Evolutionary conservation across 2,888 invertebrate genomes (phyloP), one percentile per base, ranked within the genome.

Genomic region (Drosophila kanekoi): DNA sequence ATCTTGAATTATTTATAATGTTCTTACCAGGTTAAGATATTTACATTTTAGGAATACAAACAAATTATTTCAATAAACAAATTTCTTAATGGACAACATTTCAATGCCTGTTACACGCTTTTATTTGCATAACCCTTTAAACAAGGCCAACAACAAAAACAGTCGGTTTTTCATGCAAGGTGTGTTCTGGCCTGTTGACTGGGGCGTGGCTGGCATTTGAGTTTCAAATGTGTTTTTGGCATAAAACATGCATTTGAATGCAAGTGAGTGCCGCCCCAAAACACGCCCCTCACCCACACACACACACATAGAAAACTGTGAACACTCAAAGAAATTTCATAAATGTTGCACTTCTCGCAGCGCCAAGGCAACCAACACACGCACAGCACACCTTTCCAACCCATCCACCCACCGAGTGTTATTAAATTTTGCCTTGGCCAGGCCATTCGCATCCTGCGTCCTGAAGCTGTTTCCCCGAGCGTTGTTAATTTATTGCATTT

Each of bases 401-500:
- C 28, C 28, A 28, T 28, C 28, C 28, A 8, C 9, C 44, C 32
- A 6, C 13, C 14, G 35, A 57, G 33, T 60, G 75, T 71, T 79
- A 72, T 75, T 77, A 70, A 65, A 66, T 68, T 71, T 82, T 51
- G 60, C 65, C 64, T 56, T 76, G 58, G 16, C 52, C 18, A 38
- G 40, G 35, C 43, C 56, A 49, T 72, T 53, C 41, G 61, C 60
- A 69, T 64, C 62, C 53, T 45, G 51, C 62, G 14, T 35, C 37
- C 43, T 54, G 14, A 5, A 18, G 28, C 57, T 52, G 20, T 57
- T 54, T 52, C 60, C 65, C 35, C 64, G 43, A 54, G 65, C 49
- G n/a, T 41, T 64, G 65, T 73, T 79, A 79, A 83, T 83, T 81
- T 80, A 81, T 72, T 72, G 57, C 73, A 58, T 73, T 83, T 76